Conservation (phyloP, 2,888 invertebrate species). For the Drosophila paucipuncta region DNA sequence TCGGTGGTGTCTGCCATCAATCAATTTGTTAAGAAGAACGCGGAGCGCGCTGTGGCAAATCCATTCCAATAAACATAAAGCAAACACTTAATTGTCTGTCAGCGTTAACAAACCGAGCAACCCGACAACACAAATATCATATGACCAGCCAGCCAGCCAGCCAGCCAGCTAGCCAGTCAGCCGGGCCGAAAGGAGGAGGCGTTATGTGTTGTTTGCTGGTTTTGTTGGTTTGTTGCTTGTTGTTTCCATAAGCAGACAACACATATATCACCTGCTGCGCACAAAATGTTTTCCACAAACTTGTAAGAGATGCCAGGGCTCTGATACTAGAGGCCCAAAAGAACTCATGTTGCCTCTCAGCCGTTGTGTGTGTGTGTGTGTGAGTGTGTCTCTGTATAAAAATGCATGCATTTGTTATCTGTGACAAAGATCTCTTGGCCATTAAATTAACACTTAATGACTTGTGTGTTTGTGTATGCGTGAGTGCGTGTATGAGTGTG, state of each 20-base stretch:
- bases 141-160: constrained; percentile 57
- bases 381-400: constrained; percentile 49
- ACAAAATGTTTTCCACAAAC: constrained; percentile 80
- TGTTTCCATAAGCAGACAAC: constrained; percentile 67
- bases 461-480: constrained; percentile 66
- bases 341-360: constrained; percentile 60
- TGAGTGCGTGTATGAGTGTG: constrained; percentile 16
- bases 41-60: constrained; percentile 56
- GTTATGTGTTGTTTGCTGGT: constrained; percentile 50
- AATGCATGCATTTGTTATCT: constrained; percentile 76
- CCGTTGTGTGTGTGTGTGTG: constrained; percentile 22
- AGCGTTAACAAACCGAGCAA: constrained; percentile 79
- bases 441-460: constrained; percentile 83
- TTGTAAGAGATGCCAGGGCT: constrained; percentile 76
- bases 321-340: constrained; percentile 63
- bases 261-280: constrained; percentile 81
- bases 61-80: constrained; percentile 81
- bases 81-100: constrained; percentile 82
- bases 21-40: constrained; percentile 76
- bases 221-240: constrained; percentile 29
- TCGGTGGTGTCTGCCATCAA: constrained; percentile 68
- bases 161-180: constrained; percentile 18
- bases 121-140: constrained; percentile 79
- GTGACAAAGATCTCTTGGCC: constrained; percentile 80
- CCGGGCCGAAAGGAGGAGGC: constrained; percentile 50